phyloP scores from a whole-genome alignment of 1,140 invertebrate genomes.

The Lerema accius region DNA sequence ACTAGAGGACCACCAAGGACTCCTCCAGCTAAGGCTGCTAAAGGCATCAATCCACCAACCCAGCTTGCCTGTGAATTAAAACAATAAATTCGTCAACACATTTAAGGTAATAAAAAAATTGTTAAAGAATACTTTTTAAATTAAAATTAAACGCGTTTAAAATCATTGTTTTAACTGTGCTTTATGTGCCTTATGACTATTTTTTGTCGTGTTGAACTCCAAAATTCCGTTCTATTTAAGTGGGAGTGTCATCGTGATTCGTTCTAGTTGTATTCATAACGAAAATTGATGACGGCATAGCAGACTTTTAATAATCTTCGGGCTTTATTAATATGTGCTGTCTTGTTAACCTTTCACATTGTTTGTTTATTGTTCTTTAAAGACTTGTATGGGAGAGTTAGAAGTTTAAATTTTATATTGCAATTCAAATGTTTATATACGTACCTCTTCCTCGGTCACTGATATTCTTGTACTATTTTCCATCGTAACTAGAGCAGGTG shows the following conservation, averaged over 20 bases:
- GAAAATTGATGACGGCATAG: background rate
- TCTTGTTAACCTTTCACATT: too few species aligned
- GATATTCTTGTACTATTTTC: slow-evolving; percentile 81
- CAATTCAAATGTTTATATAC: too few species aligned
- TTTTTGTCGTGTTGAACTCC: background rate
- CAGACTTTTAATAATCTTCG: background rate
- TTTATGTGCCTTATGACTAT: too few species aligned
- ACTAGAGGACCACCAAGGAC: slow-evolving; percentile 93
- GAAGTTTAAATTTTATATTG: too few species aligned
- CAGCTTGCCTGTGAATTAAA: slow-evolving; percentile 88
- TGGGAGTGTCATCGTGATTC: background rate
- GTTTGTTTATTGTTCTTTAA: too few species aligned
- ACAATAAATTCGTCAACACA: slow-evolving; percentile 10
- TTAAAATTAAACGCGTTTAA: background rate
- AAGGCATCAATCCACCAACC: slow-evolving; percentile 95
- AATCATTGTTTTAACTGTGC: background rate
- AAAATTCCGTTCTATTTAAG: background rate
- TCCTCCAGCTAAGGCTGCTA: slow-evolving; percentile 93
- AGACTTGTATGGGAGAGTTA: too few species aligned
- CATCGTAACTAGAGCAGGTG: slow-evolving; percentile 91
- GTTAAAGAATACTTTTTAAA: too few species aligned
- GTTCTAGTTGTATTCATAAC: background rate
- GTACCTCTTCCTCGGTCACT: slow-evolving; percentile 86
- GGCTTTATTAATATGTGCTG: background rate
- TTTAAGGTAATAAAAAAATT: too few species aligned